Percentiles rank a stretch among this genome's conserved stretches.
Conservation (phyloP, 2,797 vertebrate species). For the Brachymystax lenok region DNA sequence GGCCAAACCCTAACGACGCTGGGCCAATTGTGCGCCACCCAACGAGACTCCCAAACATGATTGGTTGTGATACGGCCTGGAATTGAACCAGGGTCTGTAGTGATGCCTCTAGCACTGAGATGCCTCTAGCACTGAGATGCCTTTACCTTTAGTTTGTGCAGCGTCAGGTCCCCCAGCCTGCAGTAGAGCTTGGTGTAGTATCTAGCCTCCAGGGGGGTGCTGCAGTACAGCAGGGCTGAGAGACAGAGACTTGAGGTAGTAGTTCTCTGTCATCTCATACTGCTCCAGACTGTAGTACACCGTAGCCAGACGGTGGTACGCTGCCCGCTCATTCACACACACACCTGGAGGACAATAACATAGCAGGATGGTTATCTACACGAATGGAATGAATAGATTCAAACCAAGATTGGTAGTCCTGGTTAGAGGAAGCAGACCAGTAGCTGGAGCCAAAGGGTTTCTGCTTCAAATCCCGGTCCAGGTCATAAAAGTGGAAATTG, state of each 20-base stretch:
- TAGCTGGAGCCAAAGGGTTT: neutral
- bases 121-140: too few species aligned
- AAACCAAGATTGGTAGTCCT: neutral
- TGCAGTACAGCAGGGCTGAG: conserved; percentile 78
- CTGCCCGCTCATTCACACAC: conserved; percentile 81
- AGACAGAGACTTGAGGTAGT: conserved; percentile 91
- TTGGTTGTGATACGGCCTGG: too few species aligned
- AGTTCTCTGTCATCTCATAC: conserved; percentile 95
- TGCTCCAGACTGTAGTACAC: conserved; percentile 85
- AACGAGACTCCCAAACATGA: too few species aligned
- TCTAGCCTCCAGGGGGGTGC: conserved; percentile 76
- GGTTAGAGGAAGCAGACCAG: too few species aligned
- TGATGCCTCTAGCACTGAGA: too few species aligned
- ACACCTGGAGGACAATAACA: conserved; percentile 72
- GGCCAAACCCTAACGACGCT: too few species aligned
- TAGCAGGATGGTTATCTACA: neutral
- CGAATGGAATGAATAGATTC: neutral
- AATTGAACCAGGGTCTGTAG: too few species aligned
- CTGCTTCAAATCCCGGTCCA: neutral
- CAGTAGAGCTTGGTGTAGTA: conserved; percentile 90
- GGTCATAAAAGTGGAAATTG: too few species aligned
- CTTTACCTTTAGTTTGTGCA: conserved; percentile 88
- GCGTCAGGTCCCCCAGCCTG: conserved; percentile 87
- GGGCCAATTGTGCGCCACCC: too few species aligned
- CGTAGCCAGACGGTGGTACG: conserved; percentile 90